These are phyloP conservation scores for Apantesis nais DNA, from an alignment of 2,888 invertebrate genomes.

Conservation along the genomic window DNA sequence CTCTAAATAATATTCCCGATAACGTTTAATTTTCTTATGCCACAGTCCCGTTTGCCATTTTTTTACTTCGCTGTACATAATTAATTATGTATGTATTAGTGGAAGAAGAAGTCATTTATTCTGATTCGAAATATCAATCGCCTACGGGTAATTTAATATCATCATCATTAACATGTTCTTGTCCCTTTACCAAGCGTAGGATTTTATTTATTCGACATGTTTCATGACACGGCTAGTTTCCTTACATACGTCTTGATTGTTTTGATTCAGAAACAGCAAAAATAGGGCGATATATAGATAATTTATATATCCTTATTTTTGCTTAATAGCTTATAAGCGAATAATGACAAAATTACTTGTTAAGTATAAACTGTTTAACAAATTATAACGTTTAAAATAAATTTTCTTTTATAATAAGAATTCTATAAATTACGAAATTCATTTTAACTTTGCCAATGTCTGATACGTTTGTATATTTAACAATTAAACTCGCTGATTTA, in stretches of 20 bases:
- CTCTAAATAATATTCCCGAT: neutral
- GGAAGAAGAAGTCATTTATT: neutral
- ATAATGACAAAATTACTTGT: neutral
- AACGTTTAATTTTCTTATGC: neutral
- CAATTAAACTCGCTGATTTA: slow-evolving; percentile 62
- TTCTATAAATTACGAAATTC: slow-evolving; percentile 25
- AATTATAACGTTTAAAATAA: neutral
- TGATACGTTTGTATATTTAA: slow-evolving; percentile 53
- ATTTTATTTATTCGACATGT: neutral
- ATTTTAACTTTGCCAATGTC: slow-evolving; percentile 37
- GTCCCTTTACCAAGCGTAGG: neutral
- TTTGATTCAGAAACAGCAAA: neutral
- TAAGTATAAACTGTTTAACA: neutral
- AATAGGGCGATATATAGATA: no score
- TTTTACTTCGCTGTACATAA: no score
- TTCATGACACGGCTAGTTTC: slow-evolving; percentile 1
- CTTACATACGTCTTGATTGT: neutral
- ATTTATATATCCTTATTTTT: no score
- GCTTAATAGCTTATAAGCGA: no score
- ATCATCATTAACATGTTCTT: slow-evolving; percentile 14
- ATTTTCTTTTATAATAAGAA: slow-evolving; percentile 11
- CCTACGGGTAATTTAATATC: slow-evolving; percentile 11
- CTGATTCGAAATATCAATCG: neutral
- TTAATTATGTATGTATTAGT: no score
- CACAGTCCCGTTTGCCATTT: neutral